phyloP scores from a whole-genome alignment of 30 jellyfish, hydroid and myxozoan genomes.

The Hydractinia echinata region DNA sequence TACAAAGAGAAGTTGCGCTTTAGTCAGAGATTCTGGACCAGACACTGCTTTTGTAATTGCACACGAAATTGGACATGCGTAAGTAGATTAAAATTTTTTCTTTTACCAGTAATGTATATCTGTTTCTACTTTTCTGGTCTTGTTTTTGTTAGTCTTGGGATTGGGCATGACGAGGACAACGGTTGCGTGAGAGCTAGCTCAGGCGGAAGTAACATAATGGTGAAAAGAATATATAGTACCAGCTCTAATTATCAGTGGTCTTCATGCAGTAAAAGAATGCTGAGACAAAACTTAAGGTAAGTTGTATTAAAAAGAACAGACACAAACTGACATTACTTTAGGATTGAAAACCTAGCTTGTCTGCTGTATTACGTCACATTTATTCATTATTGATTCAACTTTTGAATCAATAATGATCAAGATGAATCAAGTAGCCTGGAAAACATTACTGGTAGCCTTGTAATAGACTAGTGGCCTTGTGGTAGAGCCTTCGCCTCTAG shows the following conservation, averaged over 20 bases:
- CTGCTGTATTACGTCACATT: too few relatives aligned
- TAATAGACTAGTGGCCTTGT: too few relatives aligned
- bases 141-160: slow-evolving; percentile 59
- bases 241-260: slow-evolving; percentile 83
- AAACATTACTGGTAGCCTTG: too few relatives aligned
- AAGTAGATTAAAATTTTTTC: slow-evolving; percentile 15
- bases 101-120: not conserved
- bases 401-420: too few relatives aligned
- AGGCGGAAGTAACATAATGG: slow-evolving; percentile 72
- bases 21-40: slow-evolving; percentile 74
- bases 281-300: slow-evolving; percentile 61
- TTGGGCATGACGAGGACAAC: slow-evolving; percentile 85
- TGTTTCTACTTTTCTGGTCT: not conserved
- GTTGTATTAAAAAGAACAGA: not conserved
- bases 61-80: slow-evolving; percentile 97
- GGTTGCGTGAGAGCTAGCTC: slow-evolving; percentile 33
- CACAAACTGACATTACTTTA: too few relatives aligned
- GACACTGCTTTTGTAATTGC: slow-evolving; percentile 79
- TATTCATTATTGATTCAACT: too few relatives aligned
- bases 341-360: too few relatives aligned
- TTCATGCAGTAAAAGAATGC: slow-evolving; percentile 62
- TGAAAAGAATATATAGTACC: slow-evolving; percentile 57
- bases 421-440: too few relatives aligned
- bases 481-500: too few relatives aligned
- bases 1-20: slow-evolving; percentile 67